These are phyloP conservation scores for Etheostoma perlongum DNA, from an alignment of 2,797 vertebrate genomes.

Conservation along the genomic window DNA sequence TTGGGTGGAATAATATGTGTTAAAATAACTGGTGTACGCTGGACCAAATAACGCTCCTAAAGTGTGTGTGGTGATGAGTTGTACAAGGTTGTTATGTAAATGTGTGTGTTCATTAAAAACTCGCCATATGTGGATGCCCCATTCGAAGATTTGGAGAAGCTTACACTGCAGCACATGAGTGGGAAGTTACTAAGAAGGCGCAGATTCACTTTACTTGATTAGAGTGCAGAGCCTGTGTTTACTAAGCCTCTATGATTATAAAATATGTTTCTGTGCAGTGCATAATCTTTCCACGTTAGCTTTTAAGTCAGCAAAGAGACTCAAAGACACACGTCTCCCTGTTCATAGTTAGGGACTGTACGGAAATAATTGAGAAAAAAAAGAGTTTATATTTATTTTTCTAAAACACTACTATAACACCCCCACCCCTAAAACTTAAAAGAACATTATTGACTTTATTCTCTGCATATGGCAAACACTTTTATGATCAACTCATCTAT, in stretches of 20 bases:
- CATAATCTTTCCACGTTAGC: neutral
- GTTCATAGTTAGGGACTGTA: neutral
- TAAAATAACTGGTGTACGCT: slow-evolving; percentile 57
- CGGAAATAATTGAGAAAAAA: neutral
- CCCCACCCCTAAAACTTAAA: neutral
- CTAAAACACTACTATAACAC: neutral
- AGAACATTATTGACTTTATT: neutral
- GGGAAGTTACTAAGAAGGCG: neutral
- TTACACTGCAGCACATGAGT: slow-evolving; percentile 1
- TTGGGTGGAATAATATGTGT: slow-evolving; percentile 53
- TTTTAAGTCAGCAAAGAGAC: slow-evolving; percentile 4
- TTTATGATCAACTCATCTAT: neutral
- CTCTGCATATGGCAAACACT: neutral
- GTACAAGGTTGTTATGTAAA: slow-evolving; percentile 59
- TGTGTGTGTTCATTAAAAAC: slow-evolving; percentile 68
- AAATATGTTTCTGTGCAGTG: neutral
- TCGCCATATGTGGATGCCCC: slow-evolving; percentile 24
- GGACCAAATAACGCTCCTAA: slow-evolving; percentile 73
- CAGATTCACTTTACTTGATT: neutral
- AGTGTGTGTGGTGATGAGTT: slow-evolving; percentile 58
- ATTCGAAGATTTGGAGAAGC: slow-evolving; percentile 14
- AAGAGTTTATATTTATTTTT: neutral
- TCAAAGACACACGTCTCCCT: neutral
- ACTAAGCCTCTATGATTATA: neutral
- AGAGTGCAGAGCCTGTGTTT: neutral